Percentiles rank a stretch among this genome's conserved stretches.
phyloP scores from a whole-genome alignment of 2,113 vertebrate species.

The Mirza zaza region DNA sequence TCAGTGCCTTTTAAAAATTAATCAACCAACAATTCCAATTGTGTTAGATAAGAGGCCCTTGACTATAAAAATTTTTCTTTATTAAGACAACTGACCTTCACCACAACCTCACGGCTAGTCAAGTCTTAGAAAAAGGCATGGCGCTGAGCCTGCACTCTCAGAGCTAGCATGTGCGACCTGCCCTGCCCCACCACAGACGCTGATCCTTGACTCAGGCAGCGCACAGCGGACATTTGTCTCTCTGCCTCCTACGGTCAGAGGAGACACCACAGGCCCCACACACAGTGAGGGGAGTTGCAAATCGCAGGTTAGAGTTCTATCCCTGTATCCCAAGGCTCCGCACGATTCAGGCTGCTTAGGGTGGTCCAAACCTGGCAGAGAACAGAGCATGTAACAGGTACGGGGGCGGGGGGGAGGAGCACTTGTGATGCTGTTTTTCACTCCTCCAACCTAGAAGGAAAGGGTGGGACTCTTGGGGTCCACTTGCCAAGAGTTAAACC shows the following conservation, averaged over 20 bases:
- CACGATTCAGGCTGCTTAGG: neutral
- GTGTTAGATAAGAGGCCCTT: neutral
- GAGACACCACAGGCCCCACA: neutral
- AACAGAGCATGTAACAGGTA: neutral
- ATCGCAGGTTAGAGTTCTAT: neutral
- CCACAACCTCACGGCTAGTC: neutral
- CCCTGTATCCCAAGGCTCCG: neutral
- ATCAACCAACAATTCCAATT: neutral
- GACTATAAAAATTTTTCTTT: neutral
- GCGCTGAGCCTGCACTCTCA: neutral
- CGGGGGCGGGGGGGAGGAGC: too few relatives aligned
- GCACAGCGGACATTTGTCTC: neutral
- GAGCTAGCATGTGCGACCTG: neutral
- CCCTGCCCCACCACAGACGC: neutral
- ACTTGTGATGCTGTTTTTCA: neutral
- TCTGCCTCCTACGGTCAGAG: neutral
- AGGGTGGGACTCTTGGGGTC: neutral
- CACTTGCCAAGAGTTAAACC: neutral
- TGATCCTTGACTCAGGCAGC: neutral
- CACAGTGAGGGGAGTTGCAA: neutral
- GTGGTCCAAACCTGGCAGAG: neutral
- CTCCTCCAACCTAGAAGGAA: neutral
- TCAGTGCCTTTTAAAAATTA: conserved; percentile 2
- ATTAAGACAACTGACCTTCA: neutral
- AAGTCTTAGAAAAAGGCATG: neutral